These are phyloP conservation scores for Lasioglossum marginatum DNA, from an alignment of 2,888 invertebrate genomes.

Conservation along the genomic window DNA sequence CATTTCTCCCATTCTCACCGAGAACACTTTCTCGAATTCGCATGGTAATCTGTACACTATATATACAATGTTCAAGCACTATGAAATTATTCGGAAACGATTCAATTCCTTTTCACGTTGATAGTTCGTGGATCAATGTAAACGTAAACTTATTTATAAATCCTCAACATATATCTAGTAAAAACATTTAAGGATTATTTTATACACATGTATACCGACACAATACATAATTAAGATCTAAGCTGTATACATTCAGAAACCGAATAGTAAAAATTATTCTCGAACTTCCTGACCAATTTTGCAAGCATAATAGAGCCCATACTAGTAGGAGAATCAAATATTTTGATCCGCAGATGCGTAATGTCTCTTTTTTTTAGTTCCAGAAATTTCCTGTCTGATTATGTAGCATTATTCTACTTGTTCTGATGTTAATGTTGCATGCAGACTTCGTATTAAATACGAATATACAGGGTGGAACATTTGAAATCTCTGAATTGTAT, in stretches of 20 bases:
- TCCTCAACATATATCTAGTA: conserved; percentile 19
- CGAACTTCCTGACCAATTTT: neutral
- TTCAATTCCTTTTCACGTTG: neutral
- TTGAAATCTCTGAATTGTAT: neutral
- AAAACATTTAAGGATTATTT: conserved; percentile 1
- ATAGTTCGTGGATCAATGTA: neutral
- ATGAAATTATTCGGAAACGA: neutral
- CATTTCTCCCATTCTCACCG: conserved; percentile 14
- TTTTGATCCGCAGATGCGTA: neutral
- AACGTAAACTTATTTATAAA: neutral
- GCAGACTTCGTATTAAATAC: conserved; percentile 24
- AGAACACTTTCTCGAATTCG: conserved; percentile 32
- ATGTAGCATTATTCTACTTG: neutral
- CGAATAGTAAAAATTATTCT: neutral
- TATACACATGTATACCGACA: neutral
- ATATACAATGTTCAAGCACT: conserved; percentile 4
- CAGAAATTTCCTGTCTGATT: neutral
- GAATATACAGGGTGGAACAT: neutral
- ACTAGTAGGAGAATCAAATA: neutral
- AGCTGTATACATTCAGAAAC: neutral
- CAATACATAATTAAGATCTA: neutral
- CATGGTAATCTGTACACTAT: conserved; percentile 44
- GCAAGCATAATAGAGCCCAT: neutral
- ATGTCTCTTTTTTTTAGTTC: neutral
- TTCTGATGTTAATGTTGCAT: conserved; percentile 31